These are phyloP conservation scores for Callionymus lyra DNA, from an alignment of 2,113 vertebrate genomes.

Conservation along the genomic window DNA sequence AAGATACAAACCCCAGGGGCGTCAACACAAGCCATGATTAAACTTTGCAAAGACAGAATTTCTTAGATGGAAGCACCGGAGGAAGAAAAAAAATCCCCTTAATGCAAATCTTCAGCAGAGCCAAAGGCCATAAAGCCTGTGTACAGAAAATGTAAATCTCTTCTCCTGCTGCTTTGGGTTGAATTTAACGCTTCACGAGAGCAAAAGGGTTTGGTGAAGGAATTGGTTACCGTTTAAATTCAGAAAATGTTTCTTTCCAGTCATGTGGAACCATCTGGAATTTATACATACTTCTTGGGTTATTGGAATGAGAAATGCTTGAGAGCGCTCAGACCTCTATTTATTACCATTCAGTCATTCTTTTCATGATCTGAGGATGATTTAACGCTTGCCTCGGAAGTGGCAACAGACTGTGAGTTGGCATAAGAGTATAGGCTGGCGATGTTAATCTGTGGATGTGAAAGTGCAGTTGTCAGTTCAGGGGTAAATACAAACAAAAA, in stretches of 20 bases:
- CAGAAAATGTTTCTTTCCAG: slow-evolving; percentile 59
- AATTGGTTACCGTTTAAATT: slow-evolving; percentile 58
- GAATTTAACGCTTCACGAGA: slow-evolving; percentile 61
- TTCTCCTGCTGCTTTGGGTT: slow-evolving; percentile 51
- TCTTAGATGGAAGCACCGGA: slow-evolving; percentile 31
- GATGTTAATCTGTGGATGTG: too few relatives aligned
- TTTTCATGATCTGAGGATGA: slow-evolving; percentile 33
- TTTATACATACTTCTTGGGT: slow-evolving; percentile 36
- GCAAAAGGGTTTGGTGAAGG: slow-evolving; percentile 37
- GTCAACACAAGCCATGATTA: slow-evolving; percentile 46
- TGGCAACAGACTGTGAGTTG: slow-evolving; percentile 25
- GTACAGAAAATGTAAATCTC: slow-evolving; percentile 57
- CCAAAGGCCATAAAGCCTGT: slow-evolving; percentile 47
- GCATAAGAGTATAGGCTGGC: slow-evolving; percentile 4
- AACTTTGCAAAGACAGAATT: slow-evolving; percentile 43
- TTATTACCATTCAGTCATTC: slow-evolving; percentile 23
- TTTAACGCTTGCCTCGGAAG: slow-evolving; percentile 27
- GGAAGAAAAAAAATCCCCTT: slow-evolving; percentile 20
- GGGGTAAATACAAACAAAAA: too few relatives aligned
- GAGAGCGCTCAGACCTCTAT: slow-evolving; percentile 43
- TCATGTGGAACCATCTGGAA: slow-evolving; percentile 50
- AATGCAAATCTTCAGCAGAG: slow-evolving; percentile 54
- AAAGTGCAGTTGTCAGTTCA: too few relatives aligned
- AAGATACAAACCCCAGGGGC: slow-evolving; percentile 46
- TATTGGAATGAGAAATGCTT: slow-evolving; percentile 55